Evolutionary conservation across 53 echinoderm and acorn worm species (phyloP).

Genomic region (Hippasteria phrygiana): DNA sequence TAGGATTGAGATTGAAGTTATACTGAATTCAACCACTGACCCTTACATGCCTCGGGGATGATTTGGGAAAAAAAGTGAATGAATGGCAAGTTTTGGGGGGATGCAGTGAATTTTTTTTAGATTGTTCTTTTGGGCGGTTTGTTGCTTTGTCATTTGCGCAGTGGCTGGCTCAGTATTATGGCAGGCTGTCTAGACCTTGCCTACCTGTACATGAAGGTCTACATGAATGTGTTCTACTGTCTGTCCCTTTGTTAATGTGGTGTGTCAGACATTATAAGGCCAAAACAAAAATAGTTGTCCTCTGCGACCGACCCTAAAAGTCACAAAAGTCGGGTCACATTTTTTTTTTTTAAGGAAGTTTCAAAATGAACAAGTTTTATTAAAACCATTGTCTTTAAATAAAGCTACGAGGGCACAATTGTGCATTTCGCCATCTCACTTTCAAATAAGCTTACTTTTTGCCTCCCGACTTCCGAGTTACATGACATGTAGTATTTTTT

Average conservation of each 20-base stretch:
- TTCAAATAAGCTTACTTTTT: too few species aligned
- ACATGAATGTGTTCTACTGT: background rate
- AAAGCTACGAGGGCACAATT: too few species aligned
- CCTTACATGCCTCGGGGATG: constrained; percentile 31
- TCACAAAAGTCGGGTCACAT: too few species aligned
- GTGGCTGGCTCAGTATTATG: background rate
- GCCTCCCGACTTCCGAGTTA: too few species aligned
- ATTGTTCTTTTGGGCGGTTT: constrained; percentile 39
- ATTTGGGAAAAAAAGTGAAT: constrained; percentile 7
- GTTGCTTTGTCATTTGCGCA: background rate
- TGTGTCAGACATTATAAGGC: too few species aligned
- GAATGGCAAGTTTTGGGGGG: background rate
- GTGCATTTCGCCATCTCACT: too few species aligned
- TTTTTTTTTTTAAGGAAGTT: too few species aligned
- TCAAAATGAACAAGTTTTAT: too few species aligned
- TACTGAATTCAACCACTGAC: constrained; percentile 1
- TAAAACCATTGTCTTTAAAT: too few species aligned
- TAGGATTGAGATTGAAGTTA: background rate
- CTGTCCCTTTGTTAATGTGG: background rate
- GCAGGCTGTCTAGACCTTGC: background rate
- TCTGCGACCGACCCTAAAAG: too few species aligned
- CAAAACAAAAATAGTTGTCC: too few species aligned
- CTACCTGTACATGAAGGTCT: background rate
- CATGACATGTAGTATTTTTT: too few species aligned
- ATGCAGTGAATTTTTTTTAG: background rate